Evolutionary conservation across 2,888 invertebrate genomes (phyloP).

Genomic region (Platycnemis pennipes): DNA sequence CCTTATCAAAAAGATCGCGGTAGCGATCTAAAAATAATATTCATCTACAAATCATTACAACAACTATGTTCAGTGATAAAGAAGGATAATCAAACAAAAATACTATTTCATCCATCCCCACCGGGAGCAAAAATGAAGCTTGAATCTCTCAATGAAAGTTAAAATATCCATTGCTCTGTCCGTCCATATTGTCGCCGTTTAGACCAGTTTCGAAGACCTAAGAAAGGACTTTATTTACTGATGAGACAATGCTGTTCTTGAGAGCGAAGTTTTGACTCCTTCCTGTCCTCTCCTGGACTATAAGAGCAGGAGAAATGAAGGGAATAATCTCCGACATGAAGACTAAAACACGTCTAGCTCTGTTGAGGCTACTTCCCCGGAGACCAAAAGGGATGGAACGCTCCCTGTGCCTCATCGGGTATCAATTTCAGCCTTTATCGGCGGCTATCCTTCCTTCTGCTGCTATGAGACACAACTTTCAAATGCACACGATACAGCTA

Average conservation of each 20-base stretch:
- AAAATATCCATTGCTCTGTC: too few species aligned
- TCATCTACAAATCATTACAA: too few species aligned
- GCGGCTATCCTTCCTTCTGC: not conserved
- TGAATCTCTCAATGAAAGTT: too few species aligned
- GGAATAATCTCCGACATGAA: not conserved
- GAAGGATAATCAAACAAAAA: too few species aligned
- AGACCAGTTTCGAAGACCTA: not conserved
- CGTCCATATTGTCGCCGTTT: not conserved
- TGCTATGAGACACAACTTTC: not conserved
- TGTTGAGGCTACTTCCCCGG: not conserved
- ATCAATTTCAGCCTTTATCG: not conserved
- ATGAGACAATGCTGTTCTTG: too few species aligned
- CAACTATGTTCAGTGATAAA: too few species aligned
- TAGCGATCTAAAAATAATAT: too few species aligned
- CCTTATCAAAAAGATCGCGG: too few species aligned
- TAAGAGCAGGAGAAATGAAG: not conserved
- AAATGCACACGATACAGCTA: not conserved
- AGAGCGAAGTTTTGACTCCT: not conserved
- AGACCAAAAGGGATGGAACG: not conserved
- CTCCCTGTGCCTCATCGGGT: not conserved
- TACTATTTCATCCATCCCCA: too few species aligned
- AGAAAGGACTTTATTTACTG: not conserved
- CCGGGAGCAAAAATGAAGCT: too few species aligned
- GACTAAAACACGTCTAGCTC: constrained; percentile 5
- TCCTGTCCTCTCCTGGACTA: not conserved